These are phyloP conservation scores for Oxygymnocypris stewartii DNA, from an alignment of 2,113 vertebrate species.

Conservation along the genomic window DNA sequence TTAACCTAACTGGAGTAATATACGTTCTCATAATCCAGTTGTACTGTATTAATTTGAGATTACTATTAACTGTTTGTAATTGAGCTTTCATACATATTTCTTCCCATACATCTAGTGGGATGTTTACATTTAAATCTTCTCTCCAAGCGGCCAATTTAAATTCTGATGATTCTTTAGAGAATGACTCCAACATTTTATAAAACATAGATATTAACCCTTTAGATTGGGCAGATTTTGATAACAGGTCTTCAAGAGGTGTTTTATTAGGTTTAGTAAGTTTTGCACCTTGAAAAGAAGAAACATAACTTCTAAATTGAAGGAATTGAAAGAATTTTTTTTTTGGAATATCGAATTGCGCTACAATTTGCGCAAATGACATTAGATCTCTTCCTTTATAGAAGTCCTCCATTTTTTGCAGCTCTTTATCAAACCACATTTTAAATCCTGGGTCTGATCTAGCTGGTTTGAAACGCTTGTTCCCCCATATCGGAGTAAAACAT, in stretches of 20 bases:
- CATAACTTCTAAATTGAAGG: background rate
- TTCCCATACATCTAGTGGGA: background rate
- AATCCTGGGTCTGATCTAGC: background rate
- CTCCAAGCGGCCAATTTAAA: background rate
- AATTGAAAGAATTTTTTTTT: background rate
- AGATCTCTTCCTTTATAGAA: background rate
- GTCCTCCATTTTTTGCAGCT: background rate
- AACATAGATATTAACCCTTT: too few relatives aligned
- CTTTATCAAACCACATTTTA: background rate
- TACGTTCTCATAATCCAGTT: background rate
- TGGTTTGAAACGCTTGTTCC: background rate
- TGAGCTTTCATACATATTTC: background rate
- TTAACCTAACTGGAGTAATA: background rate
- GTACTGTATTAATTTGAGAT: background rate
- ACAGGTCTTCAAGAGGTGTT: background rate
- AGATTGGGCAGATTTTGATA: too few relatives aligned
- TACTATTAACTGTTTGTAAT: background rate
- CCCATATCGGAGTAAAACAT: slow-evolving; percentile 1
- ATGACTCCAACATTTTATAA: too few relatives aligned
- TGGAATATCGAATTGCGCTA: background rate
- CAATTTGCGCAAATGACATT: background rate
- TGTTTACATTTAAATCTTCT: background rate
- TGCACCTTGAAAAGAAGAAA: background rate
- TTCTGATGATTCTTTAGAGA: background rate
- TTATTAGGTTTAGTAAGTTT: background rate